Evolutionary conservation across 1,140 invertebrate species (phyloP).

Genomic region (Pentalonia nigronervosa): DNA sequence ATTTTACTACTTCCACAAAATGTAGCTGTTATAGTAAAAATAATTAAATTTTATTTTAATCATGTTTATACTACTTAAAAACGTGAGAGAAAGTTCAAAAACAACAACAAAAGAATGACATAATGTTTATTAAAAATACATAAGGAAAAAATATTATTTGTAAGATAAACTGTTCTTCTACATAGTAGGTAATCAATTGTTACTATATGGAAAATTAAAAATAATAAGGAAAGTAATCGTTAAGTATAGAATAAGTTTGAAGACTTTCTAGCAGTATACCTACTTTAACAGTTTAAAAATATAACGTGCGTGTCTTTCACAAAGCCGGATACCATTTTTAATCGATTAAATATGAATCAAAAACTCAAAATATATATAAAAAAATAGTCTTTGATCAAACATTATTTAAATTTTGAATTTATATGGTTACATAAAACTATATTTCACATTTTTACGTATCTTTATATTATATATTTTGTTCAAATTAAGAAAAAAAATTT

Average conservation of each 20-base stretch:
- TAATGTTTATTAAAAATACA: slow-evolving; percentile 16
- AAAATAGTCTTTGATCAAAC: neutral
- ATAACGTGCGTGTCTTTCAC: neutral
- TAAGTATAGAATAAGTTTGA: neutral
- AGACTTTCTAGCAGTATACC: neutral
- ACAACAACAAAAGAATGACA: slow-evolving; percentile 11
- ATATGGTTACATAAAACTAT: neutral
- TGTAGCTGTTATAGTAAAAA: neutral
- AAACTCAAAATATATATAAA: neutral
- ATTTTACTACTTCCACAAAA: neutral
- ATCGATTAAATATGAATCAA: slow-evolving; percentile 22
- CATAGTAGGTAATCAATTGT: slow-evolving; percentile 21
- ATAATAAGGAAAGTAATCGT: slow-evolving; percentile 32
- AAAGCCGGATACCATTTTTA: neutral
- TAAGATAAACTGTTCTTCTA: slow-evolving; percentile 31
- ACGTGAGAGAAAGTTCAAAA: slow-evolving; percentile 48
- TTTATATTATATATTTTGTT: neutral
- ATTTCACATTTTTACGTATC: neutral
- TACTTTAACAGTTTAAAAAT: neutral
- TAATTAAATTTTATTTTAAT: slow-evolving; percentile 28
- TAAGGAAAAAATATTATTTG: slow-evolving; percentile 38
- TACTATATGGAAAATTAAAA: slow-evolving; percentile 19
- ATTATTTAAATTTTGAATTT: neutral
- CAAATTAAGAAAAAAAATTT: slow-evolving; percentile 23
- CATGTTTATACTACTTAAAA: neutral